These are phyloP conservation scores for Artemia sinica DNA, from an alignment of 2,888 invertebrate species.

Conservation along the genomic window DNA sequence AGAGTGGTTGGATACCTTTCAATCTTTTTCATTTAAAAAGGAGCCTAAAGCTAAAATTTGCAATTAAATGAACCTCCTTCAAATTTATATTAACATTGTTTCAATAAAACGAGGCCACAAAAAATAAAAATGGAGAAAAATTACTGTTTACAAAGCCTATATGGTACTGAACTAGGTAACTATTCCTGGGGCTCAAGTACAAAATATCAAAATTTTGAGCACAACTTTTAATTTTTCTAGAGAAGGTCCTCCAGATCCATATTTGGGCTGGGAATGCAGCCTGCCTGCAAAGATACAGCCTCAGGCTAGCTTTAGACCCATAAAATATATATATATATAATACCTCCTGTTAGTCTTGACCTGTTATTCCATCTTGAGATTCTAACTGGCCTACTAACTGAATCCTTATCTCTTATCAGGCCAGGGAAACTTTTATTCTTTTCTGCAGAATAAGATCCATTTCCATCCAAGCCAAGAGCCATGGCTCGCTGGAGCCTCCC, in stretches of 20 bases:
- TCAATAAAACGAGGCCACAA: too few relatives aligned
- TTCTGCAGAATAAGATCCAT: background rate
- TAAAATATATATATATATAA: background rate
- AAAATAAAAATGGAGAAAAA: background rate
- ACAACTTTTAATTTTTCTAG: background rate
- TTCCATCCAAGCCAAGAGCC: background rate
- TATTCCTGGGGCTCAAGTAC: background rate
- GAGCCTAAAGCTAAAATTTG: too few relatives aligned
- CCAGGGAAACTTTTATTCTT: background rate
- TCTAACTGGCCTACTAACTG: background rate
- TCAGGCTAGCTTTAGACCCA: background rate
- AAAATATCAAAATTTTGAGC: background rate
- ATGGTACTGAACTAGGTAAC: background rate
- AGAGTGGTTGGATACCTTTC: too few relatives aligned
- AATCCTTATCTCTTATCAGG: slow-evolving; percentile 2
- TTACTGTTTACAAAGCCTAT: background rate
- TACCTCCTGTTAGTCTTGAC: slow-evolving; percentile 3
- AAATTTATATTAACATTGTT: too few relatives aligned
- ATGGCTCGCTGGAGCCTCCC: background rate
- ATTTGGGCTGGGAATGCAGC: background rate
- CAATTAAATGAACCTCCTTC: too few relatives aligned
- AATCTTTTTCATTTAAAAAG: too few relatives aligned
- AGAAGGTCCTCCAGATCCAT: background rate
- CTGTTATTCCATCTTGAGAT: slow-evolving; percentile 5
- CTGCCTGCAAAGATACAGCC: background rate